Percentiles rank a stretch among this genome's conserved stretches.
phyloP scores from a whole-genome alignment of 2,113 vertebrate genomes.

The western clawed frog (Xenopus tropicalis) region UCB_Xtro_10.0 CM004444.2:121296501-121297000 shows the following conservation, averaged over 20 bases:
- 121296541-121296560: too few relatives aligned
- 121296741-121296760: constrained; percentile 99
- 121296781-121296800: constrained; percentile 72
- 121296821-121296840: constrained; percentile 58
- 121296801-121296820: constrained; percentile 58
- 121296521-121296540: too few relatives aligned
- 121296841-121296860: too few relatives aligned
- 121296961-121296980: too few relatives aligned
- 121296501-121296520: too few relatives aligned
- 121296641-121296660: constrained; percentile 54
- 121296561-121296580: neutral
- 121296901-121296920: too few relatives aligned
- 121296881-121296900: neutral
- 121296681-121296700: constrained; percentile 77
- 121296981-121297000: too few relatives aligned
- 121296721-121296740: constrained; percentile 99
- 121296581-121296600: neutral
- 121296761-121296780: constrained; percentile 94
- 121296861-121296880: constrained; percentile 49
- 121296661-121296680: constrained; percentile 60
- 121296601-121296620: neutral
- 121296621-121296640: neutral
- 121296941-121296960: too few relatives aligned
- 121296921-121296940: too few relatives aligned
- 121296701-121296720: constrained; percentile 94